Conservation (phyloP, 1,140 invertebrate species). For the Drosophila elegans region DNA sequence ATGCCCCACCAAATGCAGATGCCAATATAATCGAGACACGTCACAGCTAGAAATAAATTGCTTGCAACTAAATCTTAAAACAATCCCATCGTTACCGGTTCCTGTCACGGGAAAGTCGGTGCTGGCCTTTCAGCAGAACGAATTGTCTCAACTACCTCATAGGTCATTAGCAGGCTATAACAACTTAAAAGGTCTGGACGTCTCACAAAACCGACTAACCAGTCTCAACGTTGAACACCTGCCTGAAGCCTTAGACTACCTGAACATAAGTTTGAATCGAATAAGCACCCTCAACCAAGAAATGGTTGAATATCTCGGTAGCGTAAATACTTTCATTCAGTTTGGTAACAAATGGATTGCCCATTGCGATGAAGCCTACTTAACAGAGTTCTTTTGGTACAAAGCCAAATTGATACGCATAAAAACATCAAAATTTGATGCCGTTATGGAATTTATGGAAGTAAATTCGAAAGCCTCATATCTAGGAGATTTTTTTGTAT, state of each 20-base stretch:
- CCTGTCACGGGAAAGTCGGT: not conserved
- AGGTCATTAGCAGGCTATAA: slow-evolving; percentile 8
- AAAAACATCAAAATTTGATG: not conserved
- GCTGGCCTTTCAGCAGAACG: not conserved
- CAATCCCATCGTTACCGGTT: slow-evolving; percentile 3
- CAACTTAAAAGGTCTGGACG: not conserved
- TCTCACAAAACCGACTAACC: slow-evolving; percentile 5
- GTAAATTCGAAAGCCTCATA: not conserved
- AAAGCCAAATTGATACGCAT: not conserved
- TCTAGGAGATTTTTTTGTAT: not conserved
- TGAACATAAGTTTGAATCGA: slow-evolving; percentile 12
- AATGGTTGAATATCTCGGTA: not conserved
- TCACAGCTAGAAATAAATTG: not conserved
- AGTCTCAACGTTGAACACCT: slow-evolving; percentile 1
- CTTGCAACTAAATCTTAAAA: not conserved
- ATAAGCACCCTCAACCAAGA: not conserved
- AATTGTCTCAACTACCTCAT: not conserved
- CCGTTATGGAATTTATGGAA: not conserved
- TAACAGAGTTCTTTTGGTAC: not conserved
- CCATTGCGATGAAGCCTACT: not conserved
- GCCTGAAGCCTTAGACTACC: not conserved
- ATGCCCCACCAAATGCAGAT: slow-evolving; percentile 1
- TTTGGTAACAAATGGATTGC: slow-evolving; percentile 16
- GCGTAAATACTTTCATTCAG: not conserved
- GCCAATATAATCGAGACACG: not conserved